Evolutionary conservation across 2,113 vertebrate species (phyloP).

Genomic region (Emydura subglobosa): DNA sequence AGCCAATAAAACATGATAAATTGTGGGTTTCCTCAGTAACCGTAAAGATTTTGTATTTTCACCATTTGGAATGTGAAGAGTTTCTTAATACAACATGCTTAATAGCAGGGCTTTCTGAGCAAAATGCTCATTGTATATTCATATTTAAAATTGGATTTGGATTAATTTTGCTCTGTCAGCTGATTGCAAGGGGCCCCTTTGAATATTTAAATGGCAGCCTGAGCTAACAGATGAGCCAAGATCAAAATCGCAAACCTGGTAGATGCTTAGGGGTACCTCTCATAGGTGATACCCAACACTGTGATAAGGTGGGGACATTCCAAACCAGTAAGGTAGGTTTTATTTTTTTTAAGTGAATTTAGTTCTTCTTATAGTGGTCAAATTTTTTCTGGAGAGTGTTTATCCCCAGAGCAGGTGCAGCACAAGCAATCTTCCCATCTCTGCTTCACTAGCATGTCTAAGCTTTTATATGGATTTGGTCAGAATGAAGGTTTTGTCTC

Average conservation of each 20-base stretch:
- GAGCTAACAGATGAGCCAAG: neutral
- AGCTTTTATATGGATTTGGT: neutral
- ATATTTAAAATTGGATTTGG: neutral
- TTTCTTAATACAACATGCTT: constrained; percentile 50
- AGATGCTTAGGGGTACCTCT: neutral
- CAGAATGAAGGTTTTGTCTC: neutral
- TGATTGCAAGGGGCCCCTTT: neutral
- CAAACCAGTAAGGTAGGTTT: neutral
- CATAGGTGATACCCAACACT: neutral
- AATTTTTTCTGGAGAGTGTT: neutral
- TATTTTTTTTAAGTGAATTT: neutral
- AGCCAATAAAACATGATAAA: constrained; percentile 65
- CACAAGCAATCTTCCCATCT: neutral
- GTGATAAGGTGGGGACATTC: neutral
- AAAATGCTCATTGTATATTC: constrained; percentile 35
- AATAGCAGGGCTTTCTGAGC: constrained; percentile 3
- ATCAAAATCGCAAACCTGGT: neutral
- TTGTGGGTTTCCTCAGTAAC: constrained; percentile 67
- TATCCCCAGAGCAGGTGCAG: neutral
- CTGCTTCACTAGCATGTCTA: neutral
- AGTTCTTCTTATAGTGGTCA: too few relatives aligned
- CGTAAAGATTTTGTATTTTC: constrained; percentile 67
- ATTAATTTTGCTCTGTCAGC: neutral
- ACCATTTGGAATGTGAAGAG: constrained; percentile 44
- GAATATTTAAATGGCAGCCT: neutral